Conservation (phyloP, 2,797 vertebrate genomes). For the Helostoma temminkii region DNA sequence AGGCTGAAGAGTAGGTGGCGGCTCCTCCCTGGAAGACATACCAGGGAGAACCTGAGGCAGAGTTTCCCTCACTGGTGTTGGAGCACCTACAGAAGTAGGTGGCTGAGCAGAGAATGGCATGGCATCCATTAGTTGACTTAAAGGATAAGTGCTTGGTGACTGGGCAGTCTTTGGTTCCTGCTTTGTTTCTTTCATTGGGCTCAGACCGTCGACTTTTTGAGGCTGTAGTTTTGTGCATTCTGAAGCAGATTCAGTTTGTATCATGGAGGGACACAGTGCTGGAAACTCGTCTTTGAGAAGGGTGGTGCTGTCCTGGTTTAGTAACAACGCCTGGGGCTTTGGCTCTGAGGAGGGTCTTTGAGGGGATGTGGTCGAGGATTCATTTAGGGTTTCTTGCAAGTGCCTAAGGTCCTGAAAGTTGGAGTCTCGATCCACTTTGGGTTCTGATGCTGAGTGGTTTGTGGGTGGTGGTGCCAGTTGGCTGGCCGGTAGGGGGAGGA, state of each 20-base stretch:
- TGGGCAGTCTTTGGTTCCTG: conserved; percentile 35
- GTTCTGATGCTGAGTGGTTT: conserved; percentile 1
- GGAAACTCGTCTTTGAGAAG: conserved; percentile 13
- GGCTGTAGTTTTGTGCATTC: neutral
- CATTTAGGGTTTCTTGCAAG: conserved; percentile 29
- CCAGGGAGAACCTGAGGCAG: neutral
- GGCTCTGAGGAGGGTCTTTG: neutral
- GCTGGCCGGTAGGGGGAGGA: conserved; percentile 58
- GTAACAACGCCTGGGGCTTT: conserved; percentile 3
- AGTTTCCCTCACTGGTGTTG: neutral
- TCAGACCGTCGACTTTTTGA: neutral
- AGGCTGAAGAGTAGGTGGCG: neutral
- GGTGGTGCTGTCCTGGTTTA: conserved; percentile 3
- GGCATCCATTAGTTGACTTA: neutral
- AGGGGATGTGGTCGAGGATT: conserved; percentile 14
- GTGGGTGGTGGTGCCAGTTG: conserved; percentile 1
- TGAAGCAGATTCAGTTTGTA: conserved; percentile 6
- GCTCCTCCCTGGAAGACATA: neutral
- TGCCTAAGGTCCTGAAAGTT: conserved; percentile 20
- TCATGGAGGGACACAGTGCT: neutral
- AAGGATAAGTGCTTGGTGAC: conserved; percentile 1
- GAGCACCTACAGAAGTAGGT: neutral
- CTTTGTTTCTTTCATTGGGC: neutral
- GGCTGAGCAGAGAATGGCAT: neutral
- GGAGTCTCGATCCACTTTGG: conserved; percentile 14